These are phyloP conservation scores for Cephus cinctus DNA, from an alignment of 1,140 invertebrate genomes.

Conservation along the genomic window DNA sequence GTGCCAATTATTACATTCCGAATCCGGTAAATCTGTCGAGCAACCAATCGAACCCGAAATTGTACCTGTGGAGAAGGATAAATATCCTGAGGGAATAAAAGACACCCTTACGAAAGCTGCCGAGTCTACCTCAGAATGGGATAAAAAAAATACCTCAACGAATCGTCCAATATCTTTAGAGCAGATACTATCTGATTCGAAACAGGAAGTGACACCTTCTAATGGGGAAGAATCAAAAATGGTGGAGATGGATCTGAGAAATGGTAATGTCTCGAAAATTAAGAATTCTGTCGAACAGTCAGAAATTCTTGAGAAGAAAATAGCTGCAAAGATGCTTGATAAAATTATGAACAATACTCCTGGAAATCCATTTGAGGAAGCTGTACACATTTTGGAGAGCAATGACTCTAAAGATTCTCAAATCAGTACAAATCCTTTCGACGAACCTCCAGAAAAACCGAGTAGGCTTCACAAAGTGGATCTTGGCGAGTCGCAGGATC, in stretches of 20 bases:
- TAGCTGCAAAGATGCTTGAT: too few species aligned
- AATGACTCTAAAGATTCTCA: neutral
- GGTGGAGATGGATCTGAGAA: constrained; percentile 25
- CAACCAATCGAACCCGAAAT: constrained; percentile 34
- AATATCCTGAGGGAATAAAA: neutral
- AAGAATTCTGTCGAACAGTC: too few species aligned
- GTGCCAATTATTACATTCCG: neutral
- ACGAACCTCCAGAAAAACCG: constrained; percentile 40
- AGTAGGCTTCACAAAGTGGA: constrained; percentile 30
- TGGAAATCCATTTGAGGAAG: too few species aligned
- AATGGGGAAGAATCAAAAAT: constrained; percentile 28
- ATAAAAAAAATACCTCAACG: too few species aligned
- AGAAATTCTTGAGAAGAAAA: too few species aligned
- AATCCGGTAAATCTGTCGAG: constrained; percentile 18
- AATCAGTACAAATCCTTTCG: neutral
- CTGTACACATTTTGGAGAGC: neutral
- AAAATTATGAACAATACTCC: too few species aligned
- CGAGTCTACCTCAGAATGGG: too few species aligned
- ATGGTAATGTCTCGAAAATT: constrained; percentile 9
- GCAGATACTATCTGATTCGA: neutral
- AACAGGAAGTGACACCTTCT: constrained; percentile 26
- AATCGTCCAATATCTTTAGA: neutral
- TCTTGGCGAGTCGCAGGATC: constrained; percentile 23
- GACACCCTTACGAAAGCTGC: neutral
- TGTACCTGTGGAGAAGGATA: constrained; percentile 18